phyloP scores from a whole-genome alignment of 2,113 vertebrate genomes.

The Jaculus jaculus region DNA sequence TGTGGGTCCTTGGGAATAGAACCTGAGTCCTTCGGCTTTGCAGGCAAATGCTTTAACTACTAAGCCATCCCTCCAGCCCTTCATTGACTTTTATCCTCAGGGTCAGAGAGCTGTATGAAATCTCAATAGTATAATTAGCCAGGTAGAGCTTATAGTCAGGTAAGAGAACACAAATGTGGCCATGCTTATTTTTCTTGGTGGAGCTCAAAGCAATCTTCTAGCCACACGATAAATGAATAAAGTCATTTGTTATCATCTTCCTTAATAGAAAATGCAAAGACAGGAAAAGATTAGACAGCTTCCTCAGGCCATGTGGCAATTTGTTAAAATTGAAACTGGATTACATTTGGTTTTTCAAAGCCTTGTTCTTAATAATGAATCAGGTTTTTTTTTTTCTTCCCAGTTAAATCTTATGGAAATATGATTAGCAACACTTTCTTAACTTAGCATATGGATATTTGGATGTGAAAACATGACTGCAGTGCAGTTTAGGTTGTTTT shows the following conservation, averaged over 20 bases:
- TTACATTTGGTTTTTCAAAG: background rate
- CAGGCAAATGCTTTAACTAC: too few relatives aligned
- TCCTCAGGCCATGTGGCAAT: background rate
- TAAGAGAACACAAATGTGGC: background rate
- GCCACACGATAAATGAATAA: background rate
- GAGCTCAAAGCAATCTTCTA: slow-evolving; percentile 26
- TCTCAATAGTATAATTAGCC: background rate
- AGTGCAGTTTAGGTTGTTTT: background rate
- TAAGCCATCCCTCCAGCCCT: too few relatives aligned
- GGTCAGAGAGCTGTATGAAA: background rate
- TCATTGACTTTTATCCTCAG: background rate
- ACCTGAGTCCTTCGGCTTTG: too few relatives aligned
- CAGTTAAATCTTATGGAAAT: background rate
- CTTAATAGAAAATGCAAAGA: background rate
- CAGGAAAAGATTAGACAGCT: background rate
- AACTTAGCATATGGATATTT: background rate
- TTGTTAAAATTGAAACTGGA: slow-evolving; percentile 12
- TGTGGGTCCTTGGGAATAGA: too few relatives aligned
- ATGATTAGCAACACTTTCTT: background rate
- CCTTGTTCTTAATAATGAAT: background rate
- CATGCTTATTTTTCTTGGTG: background rate
- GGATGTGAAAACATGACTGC: background rate
- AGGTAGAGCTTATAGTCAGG: background rate
- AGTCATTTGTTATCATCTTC: background rate
- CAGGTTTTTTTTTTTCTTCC: background rate